A percentile compares a stretch with the other conserved stretches of the same genome.
Evolutionary conservation across 2,113 vertebrate species (phyloP).

Genomic region (Mystacornis crossleyi): DNA sequence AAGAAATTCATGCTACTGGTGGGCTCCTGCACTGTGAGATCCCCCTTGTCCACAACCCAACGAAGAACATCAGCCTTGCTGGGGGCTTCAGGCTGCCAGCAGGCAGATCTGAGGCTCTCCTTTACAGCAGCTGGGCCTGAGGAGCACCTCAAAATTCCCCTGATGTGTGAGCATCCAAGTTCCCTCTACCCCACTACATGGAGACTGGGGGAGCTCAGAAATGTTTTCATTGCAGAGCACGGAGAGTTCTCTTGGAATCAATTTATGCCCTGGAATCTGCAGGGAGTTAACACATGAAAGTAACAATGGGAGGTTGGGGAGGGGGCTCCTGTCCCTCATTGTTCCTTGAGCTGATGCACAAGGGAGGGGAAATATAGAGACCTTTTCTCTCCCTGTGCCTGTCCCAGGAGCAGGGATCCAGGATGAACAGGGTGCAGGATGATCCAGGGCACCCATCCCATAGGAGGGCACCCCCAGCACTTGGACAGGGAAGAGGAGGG

Average conservation of each 20-base stretch:
- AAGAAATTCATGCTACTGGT: background rate
- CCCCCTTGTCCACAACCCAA: background rate
- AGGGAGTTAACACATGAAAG: background rate
- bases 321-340: background rate
- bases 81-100: background rate
- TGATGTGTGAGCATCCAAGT: background rate
- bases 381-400: background rate
- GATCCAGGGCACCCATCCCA: background rate
- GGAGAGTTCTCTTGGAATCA: background rate
- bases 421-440: background rate
- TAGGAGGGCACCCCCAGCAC: background rate
- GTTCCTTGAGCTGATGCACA: background rate
- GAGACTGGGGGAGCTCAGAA: background rate
- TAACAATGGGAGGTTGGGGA: background rate
- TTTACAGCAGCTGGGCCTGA: background rate
- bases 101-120: fast-evolving
- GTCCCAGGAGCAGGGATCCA: background rate
- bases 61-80: background rate
- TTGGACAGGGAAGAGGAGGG: fast-evolving
- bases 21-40: background rate
- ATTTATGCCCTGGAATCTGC: background rate
- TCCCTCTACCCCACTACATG: background rate
- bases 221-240: background rate
- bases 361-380: background rate
- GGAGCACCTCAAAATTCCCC: background rate